Percentiles rank a stretch among this genome's conserved stretches.
phyloP scores from a whole-genome alignment of 1,140 invertebrate genomes.

The Macrosteles quadrilineatus region DNA sequence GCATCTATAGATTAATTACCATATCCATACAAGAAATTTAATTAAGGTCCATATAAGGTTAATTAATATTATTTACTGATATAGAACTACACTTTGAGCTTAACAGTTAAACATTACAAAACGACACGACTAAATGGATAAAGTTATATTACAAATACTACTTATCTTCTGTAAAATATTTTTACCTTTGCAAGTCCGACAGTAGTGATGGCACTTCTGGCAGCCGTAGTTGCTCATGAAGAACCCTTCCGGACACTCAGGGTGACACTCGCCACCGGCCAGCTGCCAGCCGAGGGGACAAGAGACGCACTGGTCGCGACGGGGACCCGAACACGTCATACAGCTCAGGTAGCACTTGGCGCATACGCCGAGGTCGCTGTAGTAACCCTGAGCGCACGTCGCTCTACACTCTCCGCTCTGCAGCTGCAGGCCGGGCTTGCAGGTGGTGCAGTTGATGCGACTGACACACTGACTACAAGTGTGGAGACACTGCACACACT shows the following conservation, averaged over 20 bases:
- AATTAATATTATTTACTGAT: no score
- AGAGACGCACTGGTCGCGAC: constrained; percentile 78
- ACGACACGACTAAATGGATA: no score
- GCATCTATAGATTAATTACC: no score
- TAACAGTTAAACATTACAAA: no score
- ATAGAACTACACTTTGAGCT: no score
- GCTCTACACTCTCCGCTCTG: constrained; percentile 78
- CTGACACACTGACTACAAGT: constrained; percentile 76
- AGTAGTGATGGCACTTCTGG: constrained; percentile 82
- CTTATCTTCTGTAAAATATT: no score
- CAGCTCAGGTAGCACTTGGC: constrained; percentile 81
- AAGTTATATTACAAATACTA: no score
- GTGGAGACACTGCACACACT: constrained; percentile 72
- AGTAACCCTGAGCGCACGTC: constrained; percentile 67
- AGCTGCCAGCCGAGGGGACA: constrained; percentile 76
- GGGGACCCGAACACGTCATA: constrained; percentile 75
- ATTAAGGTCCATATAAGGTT: no score
- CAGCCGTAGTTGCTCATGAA: constrained; percentile 77
- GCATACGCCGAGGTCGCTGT: constrained; percentile 78
- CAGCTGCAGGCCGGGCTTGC: constrained; percentile 65
- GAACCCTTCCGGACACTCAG: constrained; percentile 80
- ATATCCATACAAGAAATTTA: no score
- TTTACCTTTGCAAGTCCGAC: constrained; percentile 73
- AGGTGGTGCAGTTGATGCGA: constrained; percentile 74
- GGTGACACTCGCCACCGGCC: constrained; percentile 77